These are phyloP conservation scores for Manduca sexta DNA, from an alignment of 1,140 invertebrate species.

Conservation along the genomic window DNA sequence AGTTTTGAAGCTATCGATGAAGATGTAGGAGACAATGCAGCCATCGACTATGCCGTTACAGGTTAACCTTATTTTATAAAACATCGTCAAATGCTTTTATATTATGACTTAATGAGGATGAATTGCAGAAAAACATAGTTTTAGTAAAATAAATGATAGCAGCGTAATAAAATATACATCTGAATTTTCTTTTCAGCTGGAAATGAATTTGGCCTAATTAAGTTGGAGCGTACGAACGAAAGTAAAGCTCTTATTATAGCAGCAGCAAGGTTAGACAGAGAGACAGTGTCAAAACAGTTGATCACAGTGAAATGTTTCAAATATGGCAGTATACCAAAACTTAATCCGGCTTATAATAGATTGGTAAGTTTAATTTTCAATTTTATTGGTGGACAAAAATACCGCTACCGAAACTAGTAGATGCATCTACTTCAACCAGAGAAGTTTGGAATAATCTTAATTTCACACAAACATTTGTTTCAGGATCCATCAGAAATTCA, in stretches of 20 bases:
- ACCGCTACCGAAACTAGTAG: not conserved
- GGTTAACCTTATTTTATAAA: slow-evolving; percentile 48
- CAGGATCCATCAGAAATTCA: slow-evolving; percentile 82
- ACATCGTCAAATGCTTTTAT: slow-evolving; percentile 22
- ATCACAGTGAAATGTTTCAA: slow-evolving; percentile 84
- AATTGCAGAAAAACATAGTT: no score
- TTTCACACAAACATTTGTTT: slow-evolving; percentile 19
- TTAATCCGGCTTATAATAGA: slow-evolving; percentile 75
- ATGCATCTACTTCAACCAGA: not conserved
- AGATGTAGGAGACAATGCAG: slow-evolving; percentile 83
- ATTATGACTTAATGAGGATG: no score
- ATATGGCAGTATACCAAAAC: slow-evolving; percentile 59
- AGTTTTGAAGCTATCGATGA: slow-evolving; percentile 80
- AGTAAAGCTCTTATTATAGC: slow-evolving; percentile 79
- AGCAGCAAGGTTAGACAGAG: slow-evolving; percentile 79
- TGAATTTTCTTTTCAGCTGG: slow-evolving; percentile 70
- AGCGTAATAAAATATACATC: no score
- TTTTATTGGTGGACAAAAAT: no score
- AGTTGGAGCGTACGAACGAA: slow-evolving; percentile 76
- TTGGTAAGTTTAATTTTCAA: slow-evolving; percentile 49
- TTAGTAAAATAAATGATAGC: no score
- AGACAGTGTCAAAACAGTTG: slow-evolving; percentile 74
- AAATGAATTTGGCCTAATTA: slow-evolving; percentile 80
- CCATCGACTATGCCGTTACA: slow-evolving; percentile 83
- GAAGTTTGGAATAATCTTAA: not conserved